Percentiles rank a stretch among this genome's conserved stretches.
Conservation (phyloP, 1,140 invertebrate genomes). For the Tribolium castaneum region DNA sequence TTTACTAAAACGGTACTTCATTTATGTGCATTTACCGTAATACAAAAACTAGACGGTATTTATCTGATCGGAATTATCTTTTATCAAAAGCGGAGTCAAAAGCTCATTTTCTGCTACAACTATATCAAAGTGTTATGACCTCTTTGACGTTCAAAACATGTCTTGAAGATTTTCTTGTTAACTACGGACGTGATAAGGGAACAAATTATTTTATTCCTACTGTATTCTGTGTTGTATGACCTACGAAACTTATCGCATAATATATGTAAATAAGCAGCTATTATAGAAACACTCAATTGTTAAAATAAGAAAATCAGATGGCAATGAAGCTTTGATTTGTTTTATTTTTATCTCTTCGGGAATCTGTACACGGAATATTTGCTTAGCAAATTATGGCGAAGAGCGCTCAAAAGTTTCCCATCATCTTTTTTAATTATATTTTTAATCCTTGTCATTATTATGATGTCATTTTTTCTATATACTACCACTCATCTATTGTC, state of each 20-base stretch:
- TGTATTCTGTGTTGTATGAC: neutral
- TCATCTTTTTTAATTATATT: constrained; percentile 21
- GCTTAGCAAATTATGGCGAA: neutral
- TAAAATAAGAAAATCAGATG: neutral
- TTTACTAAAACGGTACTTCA: neutral
- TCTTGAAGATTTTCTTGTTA: constrained; percentile 15
- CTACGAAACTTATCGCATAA: neutral
- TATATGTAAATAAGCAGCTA: neutral
- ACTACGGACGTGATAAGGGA: constrained; percentile 8
- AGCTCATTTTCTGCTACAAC: neutral
- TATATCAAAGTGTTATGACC: constrained; percentile 13
- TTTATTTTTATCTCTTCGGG: neutral
- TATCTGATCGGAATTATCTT: constrained; percentile 1
- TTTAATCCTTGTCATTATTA: constrained; percentile 11
- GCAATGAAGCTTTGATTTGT: neutral
- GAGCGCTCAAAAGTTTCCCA: neutral
- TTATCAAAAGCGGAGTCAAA: neutral
- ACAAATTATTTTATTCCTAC: neutral
- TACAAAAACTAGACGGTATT: neutral
- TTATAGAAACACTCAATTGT: neutral
- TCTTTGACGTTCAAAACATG: constrained; percentile 10
- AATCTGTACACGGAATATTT: neutral
- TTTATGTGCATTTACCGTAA: neutral
- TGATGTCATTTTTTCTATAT: constrained; percentile 16
- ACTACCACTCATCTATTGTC: neutral